Evolutionary conservation across 2,113 vertebrate species (phyloP).

Genomic region (Mus pahari): DNA sequence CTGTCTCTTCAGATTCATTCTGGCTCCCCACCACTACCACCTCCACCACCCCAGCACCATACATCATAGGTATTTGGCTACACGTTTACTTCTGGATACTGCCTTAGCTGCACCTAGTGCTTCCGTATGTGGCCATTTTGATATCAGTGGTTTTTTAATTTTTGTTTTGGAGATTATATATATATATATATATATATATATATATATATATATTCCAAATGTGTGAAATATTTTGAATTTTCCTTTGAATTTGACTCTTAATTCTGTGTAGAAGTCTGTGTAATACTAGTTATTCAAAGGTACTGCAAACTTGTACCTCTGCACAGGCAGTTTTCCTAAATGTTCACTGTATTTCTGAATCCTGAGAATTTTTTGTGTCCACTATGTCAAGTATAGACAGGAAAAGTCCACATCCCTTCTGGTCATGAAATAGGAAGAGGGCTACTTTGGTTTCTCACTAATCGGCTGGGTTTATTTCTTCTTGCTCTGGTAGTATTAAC

Average conservation of each 20-base stretch:
- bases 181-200: not conserved
- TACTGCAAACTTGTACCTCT: rapidly evolving
- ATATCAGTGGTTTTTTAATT: not conserved
- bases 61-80: not conserved
- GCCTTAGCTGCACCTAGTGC: not conserved
- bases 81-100: not conserved
- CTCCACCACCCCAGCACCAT: not conserved
- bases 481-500: not conserved
- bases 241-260: not conserved
- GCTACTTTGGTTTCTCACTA: not conserved
- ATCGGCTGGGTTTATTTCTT: not conserved
- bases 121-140: not conserved
- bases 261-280: not conserved
- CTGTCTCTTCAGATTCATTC: not conserved
- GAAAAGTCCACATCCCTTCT: not conserved
- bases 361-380: not conserved
- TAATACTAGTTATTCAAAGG: no score
- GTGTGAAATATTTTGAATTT: not conserved
- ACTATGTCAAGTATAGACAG: rapidly evolving
- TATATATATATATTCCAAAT: not conserved
- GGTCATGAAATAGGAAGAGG: rapidly evolving
- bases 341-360: not conserved
- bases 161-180: no score
- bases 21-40: not conserved
- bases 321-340: not conserved